Conservation (phyloP, 2,888 invertebrate species). For the Cheilosia grossa region DNA sequence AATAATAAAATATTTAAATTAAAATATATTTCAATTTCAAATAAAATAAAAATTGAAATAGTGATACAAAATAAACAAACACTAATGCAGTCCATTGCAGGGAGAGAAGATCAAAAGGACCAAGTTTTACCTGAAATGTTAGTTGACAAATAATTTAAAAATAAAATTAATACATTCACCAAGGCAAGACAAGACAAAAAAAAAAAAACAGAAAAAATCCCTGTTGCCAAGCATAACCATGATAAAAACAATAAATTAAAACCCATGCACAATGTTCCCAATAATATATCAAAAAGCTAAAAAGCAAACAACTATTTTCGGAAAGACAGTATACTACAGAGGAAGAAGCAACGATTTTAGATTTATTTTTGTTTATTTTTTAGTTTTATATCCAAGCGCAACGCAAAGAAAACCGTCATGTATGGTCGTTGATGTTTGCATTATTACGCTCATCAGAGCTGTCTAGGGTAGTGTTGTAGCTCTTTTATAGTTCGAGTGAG, state of each 20-base stretch:
- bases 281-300: slow-evolving; percentile 41
- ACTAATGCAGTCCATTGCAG: slow-evolving; percentile 32
- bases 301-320: slow-evolving; percentile 25
- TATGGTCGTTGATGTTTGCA: slow-evolving; percentile 46
- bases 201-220: neutral
- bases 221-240: slow-evolving; percentile 25
- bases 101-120: neutral
- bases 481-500: slow-evolving; percentile 10
- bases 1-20: neutral
- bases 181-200: slow-evolving; percentile 3
- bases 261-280: slow-evolving; percentile 22
- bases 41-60: neutral
- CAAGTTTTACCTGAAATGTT: slow-evolving; percentile 11
- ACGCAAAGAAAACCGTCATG: slow-evolving; percentile 58
- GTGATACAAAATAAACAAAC: slow-evolving; percentile 10
- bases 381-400: slow-evolving; percentile 44
- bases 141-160: neutral
- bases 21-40: neutral
- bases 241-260: slow-evolving; percentile 6
- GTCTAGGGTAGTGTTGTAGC: slow-evolving; percentile 21
- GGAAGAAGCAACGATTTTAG: slow-evolving; percentile 48
- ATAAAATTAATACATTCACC: slow-evolving; percentile 40
- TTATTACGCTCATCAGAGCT: slow-evolving; percentile 22
- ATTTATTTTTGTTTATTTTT: slow-evolving; percentile 18
- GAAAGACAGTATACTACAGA: slow-evolving; percentile 13